Base-by-base conservation (phyloP, 2,888 invertebrate species). In the Ceramica pisi region DNA sequence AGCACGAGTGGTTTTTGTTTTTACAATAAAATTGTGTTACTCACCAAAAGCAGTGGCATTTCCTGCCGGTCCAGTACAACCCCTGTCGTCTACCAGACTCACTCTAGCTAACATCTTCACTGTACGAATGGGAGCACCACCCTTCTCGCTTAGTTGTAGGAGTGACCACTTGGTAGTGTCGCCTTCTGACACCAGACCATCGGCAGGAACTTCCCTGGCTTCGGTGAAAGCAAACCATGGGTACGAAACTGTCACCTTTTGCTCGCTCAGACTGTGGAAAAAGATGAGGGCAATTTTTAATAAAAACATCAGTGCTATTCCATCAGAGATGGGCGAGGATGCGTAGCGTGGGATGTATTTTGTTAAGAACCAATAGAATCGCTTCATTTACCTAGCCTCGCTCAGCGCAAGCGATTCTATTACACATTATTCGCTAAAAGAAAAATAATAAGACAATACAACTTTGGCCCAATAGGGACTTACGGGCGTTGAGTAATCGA, bases 41-140 rank as follows among this genome's bases (percentile, higher is more conserved):
- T 90, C 60, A 95, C 95, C 94, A 86, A 92, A 94, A 60, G 94
- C 94, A 2, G 93, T 94, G 61, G 91, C 90, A 66, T 94, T 95
- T 8, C 95, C 95, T 7, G 92, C 90, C 1, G 92, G 93, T 3
- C 95, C 95, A 6, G 91, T 7, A 70, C 95, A 96, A 0, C 91
- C 92, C 50, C 95, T 87, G 3, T 93, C 94, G 80, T 96, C 95
- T 0, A 94, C 82, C 50, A 95, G 79, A 62, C 83, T 93, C 0
- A 96, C 95, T 78, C 93, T 86, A 1, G 94, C 95, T 23, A 94
- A 64, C 41, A 95, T 65, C 61, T 92, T 94, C 0, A 93, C 92
- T 55, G 92, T 92, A 0, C 92, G 85, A 6, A 89, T 75, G 3
- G 91, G 86, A 67, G 85, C 67, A 19, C 71, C 83, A 57, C 78